phyloP scores from a whole-genome alignment of 2,888 invertebrate genomes.

The Hydrotaea cyrtoneurina region DNA sequence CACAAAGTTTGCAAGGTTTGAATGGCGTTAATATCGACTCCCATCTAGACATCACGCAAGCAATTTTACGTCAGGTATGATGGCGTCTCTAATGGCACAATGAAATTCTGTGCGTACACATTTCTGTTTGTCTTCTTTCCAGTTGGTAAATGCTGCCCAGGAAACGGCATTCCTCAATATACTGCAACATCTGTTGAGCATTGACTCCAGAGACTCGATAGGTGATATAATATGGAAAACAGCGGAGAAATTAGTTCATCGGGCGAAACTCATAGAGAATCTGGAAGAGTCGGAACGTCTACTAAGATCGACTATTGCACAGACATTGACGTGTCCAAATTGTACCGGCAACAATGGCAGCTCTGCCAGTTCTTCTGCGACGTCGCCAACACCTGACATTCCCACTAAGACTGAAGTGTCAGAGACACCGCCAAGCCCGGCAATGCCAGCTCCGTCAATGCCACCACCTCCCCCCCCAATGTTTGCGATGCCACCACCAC shows the following conservation, averaged over 20 bases:
- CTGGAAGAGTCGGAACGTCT: conserved; percentile 92
- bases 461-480: conserved; percentile 15
- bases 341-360: conserved; percentile 82
- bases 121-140: background rate
- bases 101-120: background rate
- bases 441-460: conserved; percentile 73
- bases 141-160: conserved; percentile 95
- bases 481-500: conserved; percentile 2
- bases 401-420: conserved; percentile 39
- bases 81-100: background rate
- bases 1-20: conserved; percentile 88
- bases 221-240: conserved; percentile 97
- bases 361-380: conserved; percentile 76
- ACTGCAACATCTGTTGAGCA: conserved; percentile 93
- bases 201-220: conserved; percentile 93
- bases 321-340: conserved; percentile 83
- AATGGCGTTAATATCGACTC: conserved; percentile 94
- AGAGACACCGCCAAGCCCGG: conserved; percentile 70
- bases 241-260: conserved; percentile 93
- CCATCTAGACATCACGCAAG: conserved; percentile 96
- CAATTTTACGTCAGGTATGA: conserved; percentile 93
- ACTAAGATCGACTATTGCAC: conserved; percentile 88
- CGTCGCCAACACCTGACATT: conserved; percentile 69
- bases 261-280: conserved; percentile 92
- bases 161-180: conserved; percentile 95